Evolutionary conservation across 1,140 invertebrate species (phyloP).

Genomic region (Drosophila trapezifrons): DNA sequence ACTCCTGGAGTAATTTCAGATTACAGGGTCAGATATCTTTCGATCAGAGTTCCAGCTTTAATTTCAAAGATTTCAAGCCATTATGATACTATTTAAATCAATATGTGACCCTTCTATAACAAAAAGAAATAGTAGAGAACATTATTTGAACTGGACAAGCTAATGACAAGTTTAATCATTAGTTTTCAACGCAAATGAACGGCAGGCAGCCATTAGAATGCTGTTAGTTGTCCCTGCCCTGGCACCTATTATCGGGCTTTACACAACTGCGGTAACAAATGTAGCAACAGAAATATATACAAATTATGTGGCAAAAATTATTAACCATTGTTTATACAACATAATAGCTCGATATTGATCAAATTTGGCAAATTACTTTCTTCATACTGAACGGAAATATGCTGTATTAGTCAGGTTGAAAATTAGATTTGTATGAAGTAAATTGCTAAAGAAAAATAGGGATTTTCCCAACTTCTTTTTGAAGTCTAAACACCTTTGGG

Average conservation of each 20-base stretch:
- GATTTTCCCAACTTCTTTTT: no score
- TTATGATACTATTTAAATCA: slow-evolving; percentile 14
- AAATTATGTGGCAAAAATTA: no score
- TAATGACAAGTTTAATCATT: slow-evolving; percentile 50
- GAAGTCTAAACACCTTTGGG: no score
- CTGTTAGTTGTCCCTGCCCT: slow-evolving; percentile 4
- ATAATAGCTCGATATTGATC: no score
- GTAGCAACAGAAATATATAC: background rate
- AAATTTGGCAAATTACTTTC: no score
- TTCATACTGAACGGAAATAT: no score
- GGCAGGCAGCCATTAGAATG: slow-evolving; percentile 30
- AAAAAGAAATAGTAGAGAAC: slow-evolving; percentile 6
- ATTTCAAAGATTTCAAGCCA: no score
- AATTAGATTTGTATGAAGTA: no score
- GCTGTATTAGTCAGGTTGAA: no score
- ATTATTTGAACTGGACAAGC: slow-evolving; percentile 21
- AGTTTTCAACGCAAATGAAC: slow-evolving; percentile 41
- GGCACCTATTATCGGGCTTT: background rate
- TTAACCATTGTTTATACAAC: no score
- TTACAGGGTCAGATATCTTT: background rate
- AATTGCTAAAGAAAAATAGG: no score
- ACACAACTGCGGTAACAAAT: background rate
- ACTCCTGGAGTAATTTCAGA: background rate
- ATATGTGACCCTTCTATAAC: background rate
- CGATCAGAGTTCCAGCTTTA: background rate